Conservation (phyloP, 2,888 invertebrate genomes). For the Silvanus unidentatus region DNA sequence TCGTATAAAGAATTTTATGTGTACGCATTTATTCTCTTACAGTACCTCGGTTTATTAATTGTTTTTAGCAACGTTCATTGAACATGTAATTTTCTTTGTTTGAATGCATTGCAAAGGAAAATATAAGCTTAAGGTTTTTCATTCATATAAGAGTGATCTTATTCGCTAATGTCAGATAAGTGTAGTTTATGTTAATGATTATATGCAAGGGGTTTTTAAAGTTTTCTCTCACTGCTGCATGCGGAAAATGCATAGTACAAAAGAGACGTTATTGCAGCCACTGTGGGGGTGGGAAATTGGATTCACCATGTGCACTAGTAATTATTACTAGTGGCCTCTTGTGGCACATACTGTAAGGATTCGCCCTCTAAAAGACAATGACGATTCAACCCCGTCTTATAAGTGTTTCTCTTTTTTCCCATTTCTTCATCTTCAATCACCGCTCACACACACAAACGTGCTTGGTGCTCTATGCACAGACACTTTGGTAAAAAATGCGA, state of each 20-base stretch:
- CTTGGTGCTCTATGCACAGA: no score
- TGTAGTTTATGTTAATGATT: constrained; percentile 43
- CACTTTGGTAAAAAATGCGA: no score
- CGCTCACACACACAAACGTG: no score
- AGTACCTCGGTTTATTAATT: no score
- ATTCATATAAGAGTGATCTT: constrained; percentile 31
- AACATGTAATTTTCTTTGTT: no score
- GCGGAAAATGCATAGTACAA: no score
- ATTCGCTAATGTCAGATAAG: constrained; percentile 37
- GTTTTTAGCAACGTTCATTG: no score
- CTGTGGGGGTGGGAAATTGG: constrained; percentile 28
- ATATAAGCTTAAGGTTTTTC: not conserved
- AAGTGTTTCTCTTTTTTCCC: no score
- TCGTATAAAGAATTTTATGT: no score
- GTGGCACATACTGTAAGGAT: constrained; percentile 34
- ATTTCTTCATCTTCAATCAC: no score
- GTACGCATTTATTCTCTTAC: no score
- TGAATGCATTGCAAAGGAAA: not conserved
- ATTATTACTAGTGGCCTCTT: constrained; percentile 41
- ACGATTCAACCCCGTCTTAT: no score
- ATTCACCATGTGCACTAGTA: constrained; percentile 31
- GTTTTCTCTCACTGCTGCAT: constrained; percentile 18
- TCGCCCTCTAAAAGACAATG: constrained; percentile 4
- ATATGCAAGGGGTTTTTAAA: constrained; percentile 43
- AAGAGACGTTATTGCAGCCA: constrained; percentile 23